Evolutionary conservation across 1,140 invertebrate genomes (phyloP), one percentile per base, ranked within the genome.

Genomic region (Hestina assimilis): DNA sequence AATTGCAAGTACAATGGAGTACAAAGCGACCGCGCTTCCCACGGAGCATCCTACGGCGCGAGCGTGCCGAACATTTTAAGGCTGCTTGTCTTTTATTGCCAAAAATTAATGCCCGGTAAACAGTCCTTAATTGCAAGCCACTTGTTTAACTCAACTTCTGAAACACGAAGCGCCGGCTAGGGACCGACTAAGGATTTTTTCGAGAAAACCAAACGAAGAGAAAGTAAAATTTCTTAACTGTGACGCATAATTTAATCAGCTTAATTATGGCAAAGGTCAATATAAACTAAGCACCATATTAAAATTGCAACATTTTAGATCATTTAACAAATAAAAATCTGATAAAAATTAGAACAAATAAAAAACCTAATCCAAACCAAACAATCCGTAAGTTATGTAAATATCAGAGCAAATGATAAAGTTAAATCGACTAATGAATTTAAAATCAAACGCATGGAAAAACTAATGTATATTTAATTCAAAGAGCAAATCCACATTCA

Each of bases 91-190:
- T 80, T 87, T 88, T 88, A 88, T 88, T 88, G 81, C 83, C 84
- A 85, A 88, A 88, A 88, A 88, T 88, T 84, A 88, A 86, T 84
- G 82, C 66, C 71, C 83, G 59, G 81, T 83, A 85, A 84, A 85
- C 70, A 85, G 81, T 67, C 69, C 75, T 71, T 86, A 86, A 88
- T 83, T 86, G 74, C 56, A 45, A 47, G 21, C 47, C 48, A 46
- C 31, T 57, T 48, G 56, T 35, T 52, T 24, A 35, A 52, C 29
- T 45, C 54, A 42, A 42, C 15, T n/a, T 43, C 47, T 31, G 55
- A 55, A 43, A 38, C 42, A 45, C 47, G 47, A 40, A 55, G 52
- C 52, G 52, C 45, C 58, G 58, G 43, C 26, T 15, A n/a, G 35
- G 21, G 20, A 11, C 8, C 23, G 20, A 11, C 8, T 9, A 31